Conservation (phyloP, 30 jellyfish, hydroid and myxozoan genomes). For the Pelagia noctiluca region DNA sequence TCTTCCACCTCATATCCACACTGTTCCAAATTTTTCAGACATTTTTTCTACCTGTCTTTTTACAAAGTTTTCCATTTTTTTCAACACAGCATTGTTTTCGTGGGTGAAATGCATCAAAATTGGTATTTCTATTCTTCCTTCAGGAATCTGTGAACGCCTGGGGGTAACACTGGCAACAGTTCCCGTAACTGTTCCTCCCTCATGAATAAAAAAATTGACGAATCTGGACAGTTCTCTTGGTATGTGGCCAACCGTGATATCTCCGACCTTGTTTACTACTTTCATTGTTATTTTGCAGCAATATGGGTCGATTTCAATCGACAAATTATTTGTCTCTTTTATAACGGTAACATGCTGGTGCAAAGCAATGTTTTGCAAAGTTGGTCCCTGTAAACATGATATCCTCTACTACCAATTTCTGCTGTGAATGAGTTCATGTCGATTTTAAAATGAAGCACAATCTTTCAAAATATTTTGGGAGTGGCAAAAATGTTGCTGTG, state of each 20-base stretch:
- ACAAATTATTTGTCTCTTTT: slow-evolving; percentile 12
- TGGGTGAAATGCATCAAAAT: too few species aligned
- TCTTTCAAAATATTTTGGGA: not conserved
- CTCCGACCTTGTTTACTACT: slow-evolving; percentile 26
- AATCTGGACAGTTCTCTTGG: slow-evolving; percentile 39
- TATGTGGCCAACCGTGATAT: slow-evolving; percentile 51
- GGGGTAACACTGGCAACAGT: slow-evolving; percentile 14
- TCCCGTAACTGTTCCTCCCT: slow-evolving; percentile 15
- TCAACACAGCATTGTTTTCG: not conserved
- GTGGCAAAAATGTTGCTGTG: slow-evolving; percentile 6
- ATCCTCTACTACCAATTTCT: slow-evolving; percentile 53
- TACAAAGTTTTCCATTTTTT: not conserved
- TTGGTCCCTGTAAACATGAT: slow-evolving; percentile 39
- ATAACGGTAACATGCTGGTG: slow-evolving; percentile 29
- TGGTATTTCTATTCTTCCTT: slow-evolving; percentile 56
- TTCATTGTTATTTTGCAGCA: slow-evolving; percentile 33
- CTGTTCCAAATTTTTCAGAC: too few species aligned
- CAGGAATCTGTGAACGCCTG: slow-evolving; percentile 44
- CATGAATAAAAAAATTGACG: slow-evolving; percentile 23
- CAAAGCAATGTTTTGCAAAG: slow-evolving; percentile 29
- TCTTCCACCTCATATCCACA: too few species aligned
- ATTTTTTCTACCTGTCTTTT: too few species aligned
- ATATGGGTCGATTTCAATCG: slow-evolving; percentile 54
- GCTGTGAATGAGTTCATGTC: slow-evolving; percentile 56
- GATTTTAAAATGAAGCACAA: not conserved